Evolutionary conservation across 2,113 vertebrate genomes (phyloP).

Genomic region (Protobothrops flavoviridis): DNA sequence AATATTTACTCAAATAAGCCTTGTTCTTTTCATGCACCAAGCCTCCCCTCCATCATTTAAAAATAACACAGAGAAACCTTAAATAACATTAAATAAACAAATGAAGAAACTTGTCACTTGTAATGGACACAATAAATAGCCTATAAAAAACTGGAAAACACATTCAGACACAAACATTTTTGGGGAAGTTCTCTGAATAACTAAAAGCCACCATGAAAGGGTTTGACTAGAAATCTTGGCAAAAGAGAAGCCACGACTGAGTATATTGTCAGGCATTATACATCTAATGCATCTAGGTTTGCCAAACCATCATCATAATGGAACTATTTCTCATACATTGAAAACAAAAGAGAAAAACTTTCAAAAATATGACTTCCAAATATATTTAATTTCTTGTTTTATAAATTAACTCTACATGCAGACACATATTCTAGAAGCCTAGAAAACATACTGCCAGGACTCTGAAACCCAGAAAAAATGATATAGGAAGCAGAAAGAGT

Average conservation of each 20-base stretch:
- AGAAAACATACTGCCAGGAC: not conserved
- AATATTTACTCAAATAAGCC: not conserved
- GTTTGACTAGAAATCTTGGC: not conserved
- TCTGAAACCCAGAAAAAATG: not conserved
- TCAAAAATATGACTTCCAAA: not conserved
- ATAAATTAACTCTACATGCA: not conserved
- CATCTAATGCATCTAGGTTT: too few relatives aligned
- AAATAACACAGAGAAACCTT: not conserved
- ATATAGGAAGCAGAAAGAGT: not conserved
- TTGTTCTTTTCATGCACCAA: not conserved
- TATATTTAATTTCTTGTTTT: not conserved
- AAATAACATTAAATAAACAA: not conserved
- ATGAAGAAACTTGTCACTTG: not conserved
- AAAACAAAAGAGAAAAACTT: not conserved
- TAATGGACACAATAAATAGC: not conserved
- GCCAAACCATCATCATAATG: not conserved
- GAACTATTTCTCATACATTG: not conserved
- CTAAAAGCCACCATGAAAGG: not conserved
- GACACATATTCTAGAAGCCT: not conserved
- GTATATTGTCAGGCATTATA: not conserved
- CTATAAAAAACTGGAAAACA: not conserved
- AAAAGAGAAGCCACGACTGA: not conserved
- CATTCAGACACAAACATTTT: not conserved
- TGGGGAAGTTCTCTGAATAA: not conserved
- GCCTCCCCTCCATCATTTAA: not conserved